Base-by-base conservation (phyloP, 2,888 invertebrate genomes). In the Steromphala cineraria region DNA sequence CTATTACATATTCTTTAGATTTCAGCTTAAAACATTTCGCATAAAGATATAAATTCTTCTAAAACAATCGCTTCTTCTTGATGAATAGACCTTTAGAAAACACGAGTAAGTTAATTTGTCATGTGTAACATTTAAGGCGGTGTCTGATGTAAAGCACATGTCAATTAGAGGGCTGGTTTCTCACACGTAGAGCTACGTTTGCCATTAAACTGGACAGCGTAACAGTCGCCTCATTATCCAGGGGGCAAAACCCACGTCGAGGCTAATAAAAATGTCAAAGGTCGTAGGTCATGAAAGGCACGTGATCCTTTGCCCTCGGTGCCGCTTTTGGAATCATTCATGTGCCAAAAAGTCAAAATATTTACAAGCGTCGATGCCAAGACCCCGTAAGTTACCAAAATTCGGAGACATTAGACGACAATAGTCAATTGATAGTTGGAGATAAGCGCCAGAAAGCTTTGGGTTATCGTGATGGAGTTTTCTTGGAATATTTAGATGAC, bases 201-300 rank as follows among this genome's bases (percentile, higher is more conserved):
- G 40, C 56, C 36, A 56, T 62, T 52, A 62, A 77, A 77, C 56
- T 71, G 71, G 71, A 71, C 71, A 71, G 71, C 71, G 40, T 36
- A 36, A 71, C 71, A 28, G 17, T 71, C 17, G 36, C 3, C 71
- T 71, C 28, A 40, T 71, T 71, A 71, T 36, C 40, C 19, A 31
- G n/a, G 71, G 71, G 40, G 19, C 46, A 56, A 77, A 21, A 19
- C 31, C 56, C 77, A 28, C 77, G 19, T 21, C 19, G 17, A 28
- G 46, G 17, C 77, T 46, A 53, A 55, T 76, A 76, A 76, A 77
- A 77, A 77, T 56, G 77, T 36, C 46, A 62, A 62, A 40, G 77
- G 77, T 62, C 62, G 62, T 21, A 77, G 77, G 62, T 77, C 77
- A 31, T 62, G 24, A 62, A 71, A 71, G 36, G 71, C 71, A 71